These are phyloP conservation scores for Liodrosophila aerea DNA, from an alignment of 2,888 invertebrate genomes.

Conservation along the genomic window DNA sequence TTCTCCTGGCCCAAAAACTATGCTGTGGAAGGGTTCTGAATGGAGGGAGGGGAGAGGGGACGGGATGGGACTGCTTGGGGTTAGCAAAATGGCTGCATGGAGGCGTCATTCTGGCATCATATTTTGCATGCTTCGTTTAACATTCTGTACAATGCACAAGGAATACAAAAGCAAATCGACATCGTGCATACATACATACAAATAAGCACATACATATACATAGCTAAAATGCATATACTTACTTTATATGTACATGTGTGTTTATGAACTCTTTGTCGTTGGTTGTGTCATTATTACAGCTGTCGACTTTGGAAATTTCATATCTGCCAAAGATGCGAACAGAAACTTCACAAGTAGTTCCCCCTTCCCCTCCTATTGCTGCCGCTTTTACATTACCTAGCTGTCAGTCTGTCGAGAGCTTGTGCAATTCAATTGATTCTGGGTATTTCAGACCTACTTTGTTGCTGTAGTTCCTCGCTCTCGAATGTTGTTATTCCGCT, in stretches of 20 bases:
- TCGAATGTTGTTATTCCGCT: conserved; percentile 12
- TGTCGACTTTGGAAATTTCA: conserved; percentile 39
- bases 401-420: conserved; percentile 3
- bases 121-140: conserved; percentile 77
- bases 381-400: neutral
- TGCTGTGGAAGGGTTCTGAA: neutral
- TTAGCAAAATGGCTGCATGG: neutral
- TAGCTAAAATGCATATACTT: neutral
- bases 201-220: conserved; percentile 10
- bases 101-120: conserved; percentile 53
- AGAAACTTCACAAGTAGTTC: conserved; percentile 16
- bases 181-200: conserved; percentile 10
- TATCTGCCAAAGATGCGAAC: conserved; percentile 24
- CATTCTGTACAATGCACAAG: conserved; percentile 64
- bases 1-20: conserved; percentile 38
- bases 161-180: conserved; percentile 34
- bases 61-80: too few species aligned
- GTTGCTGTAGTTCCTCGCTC: conserved; percentile 11
- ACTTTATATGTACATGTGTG: conserved; percentile 11
- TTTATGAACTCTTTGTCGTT: conserved; percentile 3
- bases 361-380: neutral
- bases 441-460: neutral
- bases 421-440: conserved; percentile 6
- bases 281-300: conserved; percentile 34
- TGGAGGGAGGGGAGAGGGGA: neutral